Base-by-base conservation (phyloP, 1,140 invertebrate genomes). In the Pogonomyrmex barbatus region DNA sequence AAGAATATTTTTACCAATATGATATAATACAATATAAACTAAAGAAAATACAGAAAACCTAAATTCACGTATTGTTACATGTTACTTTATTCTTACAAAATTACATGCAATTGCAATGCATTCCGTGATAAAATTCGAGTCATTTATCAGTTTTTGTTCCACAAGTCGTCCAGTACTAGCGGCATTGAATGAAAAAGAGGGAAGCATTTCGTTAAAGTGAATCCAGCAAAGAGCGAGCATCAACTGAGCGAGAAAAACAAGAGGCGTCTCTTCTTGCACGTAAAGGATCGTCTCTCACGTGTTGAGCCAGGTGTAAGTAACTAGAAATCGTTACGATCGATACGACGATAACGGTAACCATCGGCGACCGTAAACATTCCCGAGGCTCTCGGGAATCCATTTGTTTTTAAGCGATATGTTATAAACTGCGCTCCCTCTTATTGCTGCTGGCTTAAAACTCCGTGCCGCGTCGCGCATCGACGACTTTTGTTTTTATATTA, bases 321-420 rank as follows among this genome's bases (percentile, higher is more conserved):
- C 77, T 89, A 87, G 78, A 89, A 89, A 89, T 89, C 88, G 88
- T 89, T 89, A 87, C 52, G 62, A 89, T 89, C 88, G 56, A 86
- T 83, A 73, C 70, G 45, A 68, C 88, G 33, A 87, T 89, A 87
- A 87, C 83, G 84, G 52, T 87, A 82, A 89, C 84, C 45, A 52
- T 77, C 60, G 47, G 58, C 58, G 65, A 83, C 50, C 88, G 77
- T 88, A 89, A 89, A 89, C 88, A 89, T 87, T 60, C 54, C 50
- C 50, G 39, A 4, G 24, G 45, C 58, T 24, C 42, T 65, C 4
- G 70, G 73, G 88, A 60, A 78, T 89, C 77, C 85, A 89, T 87
- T 87, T 89, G 78, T 89, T 89, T 78, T 83, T 84, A 84, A 89
- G 87, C 81, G 81, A 73, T 85, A 85, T 60, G 81, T 88, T 85